Evolutionary conservation across 2,113 vertebrate species (phyloP).

Genomic region (Grammomys dolichurus): DNA sequence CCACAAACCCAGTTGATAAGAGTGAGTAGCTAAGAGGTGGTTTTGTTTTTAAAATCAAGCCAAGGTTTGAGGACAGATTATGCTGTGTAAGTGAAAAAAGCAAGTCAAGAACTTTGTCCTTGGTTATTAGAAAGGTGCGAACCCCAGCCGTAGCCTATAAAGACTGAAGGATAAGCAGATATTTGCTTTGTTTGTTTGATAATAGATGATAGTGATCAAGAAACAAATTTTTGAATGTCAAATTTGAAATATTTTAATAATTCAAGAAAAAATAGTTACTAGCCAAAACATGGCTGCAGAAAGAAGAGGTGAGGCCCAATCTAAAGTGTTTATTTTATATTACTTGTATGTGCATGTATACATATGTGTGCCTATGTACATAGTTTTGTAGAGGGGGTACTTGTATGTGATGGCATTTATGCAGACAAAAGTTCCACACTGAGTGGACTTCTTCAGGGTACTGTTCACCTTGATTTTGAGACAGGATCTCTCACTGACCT

Average conservation of each 20-base stretch:
- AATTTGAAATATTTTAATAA: background rate
- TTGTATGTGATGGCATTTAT: background rate
- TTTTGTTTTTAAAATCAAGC: background rate
- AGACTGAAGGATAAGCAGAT: background rate
- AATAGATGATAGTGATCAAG: background rate
- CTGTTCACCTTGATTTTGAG: background rate
- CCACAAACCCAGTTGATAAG: fast-evolving
- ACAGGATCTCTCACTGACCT: background rate
- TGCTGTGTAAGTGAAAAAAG: background rate
- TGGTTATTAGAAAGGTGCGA: background rate
- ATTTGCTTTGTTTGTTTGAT: background rate
- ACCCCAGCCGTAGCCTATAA: too few relatives aligned
- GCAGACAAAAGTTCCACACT: background rate
- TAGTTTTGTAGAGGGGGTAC: background rate
- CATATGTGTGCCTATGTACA: background rate
- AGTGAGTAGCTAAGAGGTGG: background rate
- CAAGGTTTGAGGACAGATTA: background rate
- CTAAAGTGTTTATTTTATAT: background rate
- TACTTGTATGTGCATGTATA: background rate
- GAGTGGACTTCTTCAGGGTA: too few relatives aligned
- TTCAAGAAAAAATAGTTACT: background rate
- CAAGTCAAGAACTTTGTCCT: background rate
- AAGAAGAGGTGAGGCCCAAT: background rate
- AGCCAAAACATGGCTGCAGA: background rate
- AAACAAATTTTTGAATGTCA: background rate